Evolutionary conservation across 1,140 invertebrate species (phyloP), one percentile per base, ranked within the genome.

Genomic region (Gryon sp.): DNA sequence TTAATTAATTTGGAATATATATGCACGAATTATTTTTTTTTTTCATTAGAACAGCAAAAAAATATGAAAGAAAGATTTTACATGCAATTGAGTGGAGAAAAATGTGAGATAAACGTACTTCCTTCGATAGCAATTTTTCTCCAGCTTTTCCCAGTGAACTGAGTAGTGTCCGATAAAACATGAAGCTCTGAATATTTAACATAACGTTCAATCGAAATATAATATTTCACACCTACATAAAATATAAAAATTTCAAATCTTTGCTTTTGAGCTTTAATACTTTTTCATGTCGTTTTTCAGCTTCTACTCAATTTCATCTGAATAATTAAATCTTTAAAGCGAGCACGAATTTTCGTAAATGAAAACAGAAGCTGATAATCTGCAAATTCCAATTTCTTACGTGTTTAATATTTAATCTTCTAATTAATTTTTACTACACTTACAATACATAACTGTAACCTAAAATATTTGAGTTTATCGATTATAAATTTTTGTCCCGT

Each of bases 161-260:
- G n/a, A 34, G 40, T 57, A 60, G 9, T 62, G 32, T 50, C 34
- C 18, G 53, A 55, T 62, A 72, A 55, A 72, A 55, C 32, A 55
- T 62, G 0, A 45, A 46, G 20, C 26, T 63, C 32, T 20, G 50
- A 55, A 72, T 63, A 52, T 53, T 72, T 52, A 14, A 60, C 34
- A 70, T 68, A 24, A 38, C 28, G 43, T 48, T 46, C 14, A 41
- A 43, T 15, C 52, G 26, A 1, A 41, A 36, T 46, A 36, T 46
- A 36, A 36, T 45, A 66, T 55, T 43, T 24, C n/a, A 18, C 6
- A 20, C 7, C 34, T 52, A 4, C 22, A 69, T 43, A 52, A 59
- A 52, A 57, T 59, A 50, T 20, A 1, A 50, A n/a, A 48, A 45
- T 40, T 30, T 57, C 15, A 48, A n/a, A 34, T 40, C 62, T 26